These are phyloP conservation scores for Gallirallus australis DNA, from an alignment of 2,797 vertebrate genomes.

Conservation along the genomic window DNA sequence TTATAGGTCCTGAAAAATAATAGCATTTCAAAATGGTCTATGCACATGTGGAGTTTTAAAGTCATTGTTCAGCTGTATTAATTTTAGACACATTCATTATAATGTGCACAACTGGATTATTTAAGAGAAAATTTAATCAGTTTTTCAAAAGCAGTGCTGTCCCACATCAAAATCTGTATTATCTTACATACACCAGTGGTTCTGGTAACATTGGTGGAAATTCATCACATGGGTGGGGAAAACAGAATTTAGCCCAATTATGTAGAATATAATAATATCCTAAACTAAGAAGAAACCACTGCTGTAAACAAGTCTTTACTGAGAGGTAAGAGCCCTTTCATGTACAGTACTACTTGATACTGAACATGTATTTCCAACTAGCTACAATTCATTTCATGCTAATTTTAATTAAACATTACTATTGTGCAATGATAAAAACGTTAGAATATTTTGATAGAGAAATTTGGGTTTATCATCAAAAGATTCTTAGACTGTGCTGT, in stretches of 20 bases:
- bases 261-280: background rate
- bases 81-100: background rate
- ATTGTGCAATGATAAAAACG: conserved; percentile 28
- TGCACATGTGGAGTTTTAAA: background rate
- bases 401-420: conserved; percentile 22
- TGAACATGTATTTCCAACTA: conserved; percentile 52
- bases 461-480: conserved; percentile 33
- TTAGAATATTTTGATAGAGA: conserved; percentile 57
- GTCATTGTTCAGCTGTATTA: background rate
- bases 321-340: conserved; percentile 72
- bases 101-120: background rate
- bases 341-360: conserved; percentile 57
- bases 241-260: conserved; percentile 18
- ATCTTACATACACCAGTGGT: background rate
- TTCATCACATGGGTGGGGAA: conserved; percentile 8
- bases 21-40: background rate
- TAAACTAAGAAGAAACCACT: conserved; percentile 50
- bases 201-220: conserved; percentile 20
- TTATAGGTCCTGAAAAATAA: conserved; percentile 28
- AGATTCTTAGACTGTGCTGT: conserved; percentile 30
- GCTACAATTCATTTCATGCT: conserved; percentile 42
- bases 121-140: background rate
- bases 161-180: background rate
- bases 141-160: conserved; percentile 40
- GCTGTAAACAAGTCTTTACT: conserved; percentile 67